A percentile compares a stretch with the other conserved stretches of the same genome.
These are phyloP conservation scores for Clavelina lepadiformis DNA, from an alignment of 23 tunicate species.

Conservation along the genomic window DNA sequence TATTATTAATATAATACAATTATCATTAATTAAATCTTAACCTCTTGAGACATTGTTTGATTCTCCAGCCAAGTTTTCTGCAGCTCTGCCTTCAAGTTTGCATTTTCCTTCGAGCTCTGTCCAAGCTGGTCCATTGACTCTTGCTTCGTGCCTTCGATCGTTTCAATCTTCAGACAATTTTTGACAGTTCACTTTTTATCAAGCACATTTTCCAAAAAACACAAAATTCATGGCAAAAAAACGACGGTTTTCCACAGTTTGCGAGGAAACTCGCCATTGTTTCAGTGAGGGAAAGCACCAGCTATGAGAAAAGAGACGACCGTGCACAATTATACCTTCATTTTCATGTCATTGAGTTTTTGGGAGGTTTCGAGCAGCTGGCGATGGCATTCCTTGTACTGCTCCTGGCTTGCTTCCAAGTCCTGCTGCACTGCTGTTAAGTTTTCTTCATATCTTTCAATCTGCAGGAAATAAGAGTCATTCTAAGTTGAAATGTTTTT, in stretches of 20 bases:
- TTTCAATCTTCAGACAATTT: slow-evolving; percentile 18
- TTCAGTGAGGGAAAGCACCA: too few species aligned
- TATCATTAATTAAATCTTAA: too few species aligned
- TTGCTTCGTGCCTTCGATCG: slow-evolving; percentile 71
- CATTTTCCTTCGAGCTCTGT: slow-evolving; percentile 71
- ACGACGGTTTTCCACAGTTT: too few species aligned
- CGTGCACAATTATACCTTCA: slow-evolving; percentile 28
- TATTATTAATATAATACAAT: too few species aligned
- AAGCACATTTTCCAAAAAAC: background rate
- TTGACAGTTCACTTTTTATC: background rate
- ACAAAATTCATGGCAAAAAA: background rate
- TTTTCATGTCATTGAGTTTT: slow-evolving; percentile 60
- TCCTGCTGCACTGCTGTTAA: slow-evolving; percentile 49
- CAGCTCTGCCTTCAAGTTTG: slow-evolving; percentile 66
- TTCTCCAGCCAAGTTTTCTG: slow-evolving; percentile 85
- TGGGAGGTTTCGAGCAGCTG: slow-evolving; percentile 52
- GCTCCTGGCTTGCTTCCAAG: slow-evolving; percentile 57
- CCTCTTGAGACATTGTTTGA: slow-evolving; percentile 82
- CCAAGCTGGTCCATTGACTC: slow-evolving; percentile 88
- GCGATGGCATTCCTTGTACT: slow-evolving; percentile 77
- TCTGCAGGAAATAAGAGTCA: slow-evolving; percentile 4
- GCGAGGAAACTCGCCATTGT: too few species aligned
- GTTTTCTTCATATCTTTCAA: slow-evolving; percentile 61
- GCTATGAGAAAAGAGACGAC: background rate
- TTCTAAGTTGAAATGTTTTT: too few species aligned